Conservation (phyloP, 2,797 vertebrate species). For the Centroberyx gerrardi region DNA sequence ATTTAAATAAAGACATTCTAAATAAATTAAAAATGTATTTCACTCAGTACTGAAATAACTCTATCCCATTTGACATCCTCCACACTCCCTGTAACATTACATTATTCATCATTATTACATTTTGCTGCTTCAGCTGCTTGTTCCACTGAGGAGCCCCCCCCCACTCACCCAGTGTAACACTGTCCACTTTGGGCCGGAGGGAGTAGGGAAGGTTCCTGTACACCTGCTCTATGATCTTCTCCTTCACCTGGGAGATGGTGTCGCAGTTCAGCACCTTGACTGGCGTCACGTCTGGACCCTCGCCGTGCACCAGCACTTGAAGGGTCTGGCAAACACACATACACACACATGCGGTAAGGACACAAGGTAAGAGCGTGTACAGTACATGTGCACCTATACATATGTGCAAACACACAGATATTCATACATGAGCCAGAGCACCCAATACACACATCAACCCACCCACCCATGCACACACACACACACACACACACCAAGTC, state of each 20-base stretch:
- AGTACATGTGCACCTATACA: too few relatives aligned
- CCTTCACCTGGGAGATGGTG: conserved; percentile 98
- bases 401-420: too few relatives aligned
- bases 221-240: conserved; percentile 98
- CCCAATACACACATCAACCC: too few relatives aligned
- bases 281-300: conserved; percentile 90
- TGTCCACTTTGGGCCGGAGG: conserved; percentile 94
- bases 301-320: conserved; percentile 94
- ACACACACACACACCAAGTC: too few relatives aligned
- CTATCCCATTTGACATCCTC: conserved; percentile 12
- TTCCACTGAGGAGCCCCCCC: background rate
- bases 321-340: conserved; percentile 87
- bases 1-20: conserved; percentile 38
- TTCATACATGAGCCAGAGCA: too few relatives aligned
- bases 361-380: too few relatives aligned
- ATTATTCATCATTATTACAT: conserved; percentile 42
- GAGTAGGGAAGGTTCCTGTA: conserved; percentile 94
- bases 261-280: conserved; percentile 99
- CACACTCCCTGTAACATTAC: conserved; percentile 1
- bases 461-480: too few relatives aligned
- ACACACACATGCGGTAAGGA: conserved; percentile 11
- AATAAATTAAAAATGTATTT: conserved; percentile 51
- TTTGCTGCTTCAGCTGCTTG: conserved; percentile 8
- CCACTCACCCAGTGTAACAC: conserved; percentile 93
- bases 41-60: conserved; percentile 25